Evolutionary conservation across 2,888 invertebrate species (phyloP), one percentile per base, ranked within the genome.

Genomic region (Hydroisotoma schaefferi): DNA sequence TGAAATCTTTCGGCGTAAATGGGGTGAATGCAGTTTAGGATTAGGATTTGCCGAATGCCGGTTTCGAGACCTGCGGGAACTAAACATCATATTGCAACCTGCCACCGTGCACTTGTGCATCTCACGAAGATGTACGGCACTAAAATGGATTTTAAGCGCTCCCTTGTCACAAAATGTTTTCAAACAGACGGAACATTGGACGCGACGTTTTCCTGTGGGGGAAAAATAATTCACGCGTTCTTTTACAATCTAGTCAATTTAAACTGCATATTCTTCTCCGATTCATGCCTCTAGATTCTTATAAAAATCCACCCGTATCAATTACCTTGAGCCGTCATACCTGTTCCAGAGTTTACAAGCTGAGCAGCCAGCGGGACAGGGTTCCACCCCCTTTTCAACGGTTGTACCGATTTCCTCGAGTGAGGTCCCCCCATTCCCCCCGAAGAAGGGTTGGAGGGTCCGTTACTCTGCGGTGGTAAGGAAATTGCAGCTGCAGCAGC

Each of bases 121-220:
- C 81, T 99, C 99, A 40, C 97, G 85, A 62, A 98, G 80, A 77
- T 99, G 99, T 10, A 99, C 99, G 0, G 99, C 99, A 53, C 95
- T 95, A 76, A 97, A 98, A 77, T 99, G 99, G 6, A 99, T 99
- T 80, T 99, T 99, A 25, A 99, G 82, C 1, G 99, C 99, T 64
- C 98, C 99, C 80, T 99, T 99, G 81, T 99, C 99, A 82, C 99
- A 99, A 80, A 99, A 99, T 18, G 98, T 98, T 80, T 99, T 99
- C 64, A 95, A 81, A 77, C 99, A 99, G 43, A 95, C 94, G 74
- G 95, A 94, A 78, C 99, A 99, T 77, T 97, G 93, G 2, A 98
- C 97, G 68, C 98, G 84, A 76, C 95, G 95, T 79, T 98, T 98
- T 0, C 93, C 93, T 68, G 22, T 0, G 40, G 26, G 38, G 20